These are phyloP conservation scores for Donacobius atricapilla DNA, from an alignment of 2,113 vertebrate species.

Conservation along the genomic window DNA sequence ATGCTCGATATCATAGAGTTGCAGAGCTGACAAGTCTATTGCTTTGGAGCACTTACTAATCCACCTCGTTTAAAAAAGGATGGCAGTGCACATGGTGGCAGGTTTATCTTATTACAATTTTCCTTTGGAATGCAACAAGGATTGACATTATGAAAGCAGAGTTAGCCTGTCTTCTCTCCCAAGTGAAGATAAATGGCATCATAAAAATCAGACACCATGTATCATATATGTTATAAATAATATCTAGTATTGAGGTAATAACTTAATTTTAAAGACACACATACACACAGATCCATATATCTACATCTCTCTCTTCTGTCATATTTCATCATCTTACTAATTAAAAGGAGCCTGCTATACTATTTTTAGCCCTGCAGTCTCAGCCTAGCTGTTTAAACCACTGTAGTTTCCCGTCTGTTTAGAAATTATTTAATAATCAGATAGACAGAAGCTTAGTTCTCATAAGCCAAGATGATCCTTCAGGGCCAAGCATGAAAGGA, in stretches of 20 bases:
- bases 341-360: constrained; percentile 50
- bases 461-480: constrained; percentile 53
- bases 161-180: constrained; percentile 2
- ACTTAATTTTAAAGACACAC: constrained; percentile 63
- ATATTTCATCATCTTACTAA: constrained; percentile 61
- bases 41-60: background rate
- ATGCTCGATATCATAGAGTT: fast-evolving
- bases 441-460: constrained; percentile 54
- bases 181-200: constrained; percentile 62
- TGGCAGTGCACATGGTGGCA: background rate
- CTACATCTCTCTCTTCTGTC: constrained; percentile 56
- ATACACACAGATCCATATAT: constrained; percentile 50
- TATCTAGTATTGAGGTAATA: constrained; percentile 47
- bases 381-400: constrained; percentile 58
- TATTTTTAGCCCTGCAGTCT: constrained; percentile 57
- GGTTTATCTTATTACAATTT: constrained; percentile 48
- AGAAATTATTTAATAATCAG: constrained; percentile 66
- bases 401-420: constrained; percentile 57
- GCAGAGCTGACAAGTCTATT: background rate
- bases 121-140: constrained; percentile 30
- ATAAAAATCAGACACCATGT: constrained; percentile 62
- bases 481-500: constrained; percentile 6
- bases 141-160: constrained; percentile 54
- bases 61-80: constrained; percentile 8
- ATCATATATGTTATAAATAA: constrained; percentile 65